These are phyloP conservation scores for Micropoecilia bifurca DNA, from an alignment of 2,797 vertebrate genomes.

Conservation along the genomic window DNA sequence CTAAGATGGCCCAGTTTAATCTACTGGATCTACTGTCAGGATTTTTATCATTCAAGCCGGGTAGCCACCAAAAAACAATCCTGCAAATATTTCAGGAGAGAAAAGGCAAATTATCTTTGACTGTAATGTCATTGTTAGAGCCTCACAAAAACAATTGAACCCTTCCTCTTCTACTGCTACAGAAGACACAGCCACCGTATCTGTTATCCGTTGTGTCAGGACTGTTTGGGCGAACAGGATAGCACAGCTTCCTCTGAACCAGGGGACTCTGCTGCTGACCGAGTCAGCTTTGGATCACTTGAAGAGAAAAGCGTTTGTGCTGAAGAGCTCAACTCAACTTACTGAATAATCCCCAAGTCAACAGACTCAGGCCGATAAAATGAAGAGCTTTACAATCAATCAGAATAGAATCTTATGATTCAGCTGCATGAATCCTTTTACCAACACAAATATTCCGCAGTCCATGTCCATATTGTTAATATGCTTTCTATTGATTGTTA, in stretches of 20 bases:
- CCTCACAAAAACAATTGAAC: not conserved
- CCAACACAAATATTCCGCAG: conserved; percentile 36
- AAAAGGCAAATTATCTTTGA: conserved; percentile 54
- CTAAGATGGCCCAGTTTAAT: conserved; percentile 63
- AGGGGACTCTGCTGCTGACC: conserved; percentile 77
- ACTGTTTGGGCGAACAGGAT: conserved; percentile 70
- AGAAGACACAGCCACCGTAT: not conserved
- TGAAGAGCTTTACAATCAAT: conserved; percentile 83
- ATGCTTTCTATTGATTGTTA: conserved; percentile 30
- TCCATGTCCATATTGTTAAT: not conserved
- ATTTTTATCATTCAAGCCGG: conserved; percentile 70
- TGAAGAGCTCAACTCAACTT: conserved; percentile 78
- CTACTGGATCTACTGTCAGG: conserved; percentile 25
- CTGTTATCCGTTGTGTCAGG: not conserved
- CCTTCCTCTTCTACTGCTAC: not conserved
- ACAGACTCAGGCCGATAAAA: conserved; percentile 79
- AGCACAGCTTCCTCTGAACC: conserved; percentile 78
- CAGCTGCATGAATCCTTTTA: conserved; percentile 55
- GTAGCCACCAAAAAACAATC: conserved; percentile 60
- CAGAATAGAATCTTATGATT: conserved; percentile 77
- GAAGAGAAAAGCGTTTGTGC: conserved; percentile 65
- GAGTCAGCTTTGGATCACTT: conserved; percentile 82
- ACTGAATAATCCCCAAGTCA: conserved; percentile 87
- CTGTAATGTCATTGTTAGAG: conserved; percentile 13
- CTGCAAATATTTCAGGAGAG: conserved; percentile 32